Base-by-base conservation (phyloP, 2,797 vertebrate species). In the Tangara arthus region DNA sequence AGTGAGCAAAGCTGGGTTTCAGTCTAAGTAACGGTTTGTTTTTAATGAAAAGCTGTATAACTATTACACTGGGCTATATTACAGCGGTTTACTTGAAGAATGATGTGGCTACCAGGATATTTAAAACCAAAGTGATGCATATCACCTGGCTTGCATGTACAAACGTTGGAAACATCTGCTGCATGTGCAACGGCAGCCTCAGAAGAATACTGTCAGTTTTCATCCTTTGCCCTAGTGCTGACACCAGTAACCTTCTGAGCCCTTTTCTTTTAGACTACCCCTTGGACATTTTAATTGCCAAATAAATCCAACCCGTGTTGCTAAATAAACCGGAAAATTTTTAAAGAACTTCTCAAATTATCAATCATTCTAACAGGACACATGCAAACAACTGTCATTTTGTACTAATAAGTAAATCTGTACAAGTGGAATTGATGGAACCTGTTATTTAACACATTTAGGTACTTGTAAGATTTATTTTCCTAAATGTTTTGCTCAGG, bases 1-100 rank as follows among this genome's bases (percentile, higher is more conserved):
- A 99, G 99, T 99, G 97, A 98, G 98, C 97, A 89, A 72, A 97
- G 93, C 95, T 65, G 75, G 88, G 83, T 95, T 97, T 96, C 95
- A 94, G 94, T 94, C 95, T 93, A 96, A 96, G 89, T 92, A 94
- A 94, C 93, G 50, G 86, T 96, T 97, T 96, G 89, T 95, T 96
- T 97, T 96, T 94, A 95, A 95, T 84, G 86, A 93, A 91, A 95
- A 82, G 77, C 68, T 71, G 13, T 93, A 57, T 85, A 95, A 95
- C 79, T 73, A 82, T 70, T 69, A 60, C 72, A 52, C 76, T 94
- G 93, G 85, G 71, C 93, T 92, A 41, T 95, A 42, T 57, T 75
- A 8, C 57, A 82, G 94, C 23, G 30, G 88, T 95, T 97, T 94
- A 96, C 91, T 96, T 94, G 92, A 95, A 95, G 83, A 96, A 90